Evolutionary conservation across 2,888 invertebrate genomes (phyloP), one percentile per base, ranked within the genome.

Genomic region (Acleris cristana): DNA sequence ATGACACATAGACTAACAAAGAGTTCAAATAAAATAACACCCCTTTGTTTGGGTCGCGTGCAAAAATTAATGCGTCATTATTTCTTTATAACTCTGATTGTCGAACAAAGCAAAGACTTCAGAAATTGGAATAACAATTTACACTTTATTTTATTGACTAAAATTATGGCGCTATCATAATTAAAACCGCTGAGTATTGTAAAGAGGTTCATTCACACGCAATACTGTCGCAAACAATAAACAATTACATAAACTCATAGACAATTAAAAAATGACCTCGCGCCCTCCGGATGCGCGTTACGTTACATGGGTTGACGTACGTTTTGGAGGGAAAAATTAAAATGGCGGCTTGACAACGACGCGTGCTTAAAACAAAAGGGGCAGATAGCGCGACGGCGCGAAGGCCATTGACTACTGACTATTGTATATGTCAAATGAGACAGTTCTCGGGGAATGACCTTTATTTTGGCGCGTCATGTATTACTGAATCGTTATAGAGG

Each of bases 221-320:
- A 79, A 77, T 75, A 55, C 71, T 72, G 74, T 82, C 79, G 78
- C 79, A 83, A 89, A 89, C 85, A 86, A 88, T 85, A 76, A 82
- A 73, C 74, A 81, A 87, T 91, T 91, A 90, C 86, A 86, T 91
- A 90, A 91, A 87, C 83, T 52, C 30, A 64, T 52, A 81, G 40
- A 86, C 84, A 88, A 88, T 89, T 87, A 87, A 81, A 88, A 80
- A 73, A 72, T 84, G 88, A 87, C 91, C 90, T 90, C 90, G 80
- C 80, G 81, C 78, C 79, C 83, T 71, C 76, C 87, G 88, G 89
- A 89, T 87, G 83, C 78, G 79, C 79, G 76, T 40, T 40, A 40
- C 40, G 14, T 40, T 34, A 79, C 76, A 77, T 77, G 69, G 79
- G 87, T 88, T 89, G 87, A 88, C 88, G 88, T 81, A 76, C 56